Evolutionary conservation across 2,113 vertebrate genomes (phyloP).

Genomic region (Suncus etruscus): DNA sequence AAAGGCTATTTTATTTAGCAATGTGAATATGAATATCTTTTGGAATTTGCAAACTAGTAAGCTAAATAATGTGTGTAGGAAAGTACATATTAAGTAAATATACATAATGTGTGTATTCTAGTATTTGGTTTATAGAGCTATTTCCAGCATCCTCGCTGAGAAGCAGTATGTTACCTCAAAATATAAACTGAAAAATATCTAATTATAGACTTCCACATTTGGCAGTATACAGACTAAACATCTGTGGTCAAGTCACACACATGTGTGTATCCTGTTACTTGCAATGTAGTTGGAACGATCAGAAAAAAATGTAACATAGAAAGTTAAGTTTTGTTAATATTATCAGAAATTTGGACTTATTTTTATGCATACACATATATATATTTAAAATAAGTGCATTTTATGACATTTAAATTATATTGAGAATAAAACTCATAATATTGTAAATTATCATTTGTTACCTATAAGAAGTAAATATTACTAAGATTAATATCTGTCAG

Average conservation of each 20-base stretch:
- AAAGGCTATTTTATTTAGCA: background rate
- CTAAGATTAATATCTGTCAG: no score
- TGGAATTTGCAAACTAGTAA: background rate
- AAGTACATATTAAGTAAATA: background rate
- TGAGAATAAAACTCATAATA: background rate
- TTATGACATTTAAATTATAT: background rate
- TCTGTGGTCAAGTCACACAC: background rate
- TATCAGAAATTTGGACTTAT: background rate
- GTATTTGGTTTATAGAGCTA: background rate
- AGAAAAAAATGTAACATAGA: background rate
- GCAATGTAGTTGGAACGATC: background rate
- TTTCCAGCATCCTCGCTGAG: background rate
- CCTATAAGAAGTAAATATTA: background rate
- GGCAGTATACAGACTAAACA: background rate
- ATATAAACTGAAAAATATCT: constrained; percentile 7
- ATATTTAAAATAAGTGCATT: background rate
- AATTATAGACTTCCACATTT: background rate
- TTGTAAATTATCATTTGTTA: background rate
- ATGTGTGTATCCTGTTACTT: background rate
- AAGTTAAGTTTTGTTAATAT: background rate
- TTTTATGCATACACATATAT: background rate
- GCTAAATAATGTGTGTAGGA: background rate
- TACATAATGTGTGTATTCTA: background rate
- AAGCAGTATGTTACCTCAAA: constrained; percentile 15
- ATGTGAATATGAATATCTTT: background rate